Evolutionary conservation across 2,797 vertebrate species (phyloP), one percentile per base, ranked within the genome.

Genomic region (Onychomys torridus): DNA sequence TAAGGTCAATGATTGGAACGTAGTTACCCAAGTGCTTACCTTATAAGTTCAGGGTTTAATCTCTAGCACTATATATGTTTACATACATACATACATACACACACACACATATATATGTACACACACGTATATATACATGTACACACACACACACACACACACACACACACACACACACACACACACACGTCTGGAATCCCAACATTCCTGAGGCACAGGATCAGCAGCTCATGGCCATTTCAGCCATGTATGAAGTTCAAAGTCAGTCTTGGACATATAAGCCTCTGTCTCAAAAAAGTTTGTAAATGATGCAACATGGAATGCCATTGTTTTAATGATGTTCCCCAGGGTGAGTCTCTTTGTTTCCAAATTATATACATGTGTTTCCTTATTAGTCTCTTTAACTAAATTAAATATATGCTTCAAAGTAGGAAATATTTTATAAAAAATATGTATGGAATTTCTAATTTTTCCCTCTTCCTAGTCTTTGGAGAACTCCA

Each of bases 381-480:
- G 65, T 63, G 23, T 59, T 21, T 77, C 32, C 49, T 73, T 81
- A 63, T 89, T 90, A 14, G 40, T 76, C 37, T 29, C 10, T 77
- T 40, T 52, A 73, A 46, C 16, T 65, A 19, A 49, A 71, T 90
- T 94, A 85, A 92, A 89, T 85, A n/a, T 95, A 37, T 27, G 0
- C 6, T 67, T 84, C 32, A 75, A 88, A 90, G 94, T 81, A 61
- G 5, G 83, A 94, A 78, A 82, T 84, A 65, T 73, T 94, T 73
- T 87, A 71, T 59, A 14, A 65, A 37, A 86, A 76, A 59, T n/a
- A 27, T 0, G 23, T 57, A 29, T 61, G 61, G 21, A 76, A 87
- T 25, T 67, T 91, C 55, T 61, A 52, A 55, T 37, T 76, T 55
- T 79, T 61, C 12, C 27, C 78, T 65, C 67, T 86, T 17, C 32